Conservation (phyloP, 2,888 invertebrate genomes). For the Lycia hirtaria region DNA sequence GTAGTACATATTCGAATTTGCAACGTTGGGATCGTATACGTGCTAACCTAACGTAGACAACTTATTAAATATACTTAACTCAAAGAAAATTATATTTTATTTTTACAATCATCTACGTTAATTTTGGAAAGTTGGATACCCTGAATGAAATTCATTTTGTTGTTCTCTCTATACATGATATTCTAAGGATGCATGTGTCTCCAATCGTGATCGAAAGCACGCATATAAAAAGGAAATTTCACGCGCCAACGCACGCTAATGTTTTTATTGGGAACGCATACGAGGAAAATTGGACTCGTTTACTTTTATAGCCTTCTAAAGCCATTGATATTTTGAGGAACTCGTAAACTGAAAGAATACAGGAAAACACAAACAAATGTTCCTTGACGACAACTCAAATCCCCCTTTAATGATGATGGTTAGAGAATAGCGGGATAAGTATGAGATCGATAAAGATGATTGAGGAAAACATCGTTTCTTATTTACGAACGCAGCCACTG, state of each 20-base stretch:
- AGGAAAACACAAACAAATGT: conserved; percentile 38
- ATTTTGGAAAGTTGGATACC: neutral
- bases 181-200: conserved; percentile 6
- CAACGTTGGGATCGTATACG: too few relatives aligned
- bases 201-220: conserved; percentile 20
- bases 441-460: conserved; percentile 33
- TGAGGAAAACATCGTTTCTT: conserved; percentile 28
- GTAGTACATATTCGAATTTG: too few relatives aligned
- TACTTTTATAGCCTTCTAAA: conserved; percentile 52
- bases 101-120: too few relatives aligned
- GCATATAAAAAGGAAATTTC: conserved; percentile 58
- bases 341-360: conserved; percentile 34
- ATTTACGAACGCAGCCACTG: conserved; percentile 26
- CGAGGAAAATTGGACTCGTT: conserved; percentile 56
- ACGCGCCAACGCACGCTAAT: conserved; percentile 59
- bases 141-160: neutral
- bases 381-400: conserved; percentile 39
- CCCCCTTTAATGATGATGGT: conserved; percentile 41
- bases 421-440: conserved; percentile 35
- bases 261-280: conserved; percentile 61
- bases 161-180: too few relatives aligned
- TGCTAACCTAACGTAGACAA: too few relatives aligned
- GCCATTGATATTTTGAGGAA: conserved; percentile 54
- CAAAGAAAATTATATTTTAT: too few relatives aligned
- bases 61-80: too few relatives aligned